A percentile compares a stretch with the other conserved stretches of the same genome.
These are phyloP conservation scores for Cryptomyrus ogoouensis DNA, from an alignment of 2,113 vertebrate species.

Conservation along the genomic window DNA sequence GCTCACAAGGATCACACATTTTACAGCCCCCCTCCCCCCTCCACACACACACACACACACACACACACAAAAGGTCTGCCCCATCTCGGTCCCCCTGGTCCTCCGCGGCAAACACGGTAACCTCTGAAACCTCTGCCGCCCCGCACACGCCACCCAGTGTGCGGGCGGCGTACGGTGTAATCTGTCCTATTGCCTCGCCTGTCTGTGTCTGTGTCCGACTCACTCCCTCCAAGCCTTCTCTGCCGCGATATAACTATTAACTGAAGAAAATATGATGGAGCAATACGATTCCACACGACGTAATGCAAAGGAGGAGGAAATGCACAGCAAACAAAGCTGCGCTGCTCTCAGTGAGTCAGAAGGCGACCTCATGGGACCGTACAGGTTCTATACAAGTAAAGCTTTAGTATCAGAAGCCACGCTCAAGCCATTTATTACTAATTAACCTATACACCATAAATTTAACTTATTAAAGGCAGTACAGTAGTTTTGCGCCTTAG, in stretches of 20 bases:
- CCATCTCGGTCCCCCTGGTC: neutral
- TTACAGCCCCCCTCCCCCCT: neutral
- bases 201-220: neutral
- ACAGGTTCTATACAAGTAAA: neutral
- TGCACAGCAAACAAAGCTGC: neutral
- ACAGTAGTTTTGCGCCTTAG: neutral
- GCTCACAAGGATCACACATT: conserved; percentile 36
- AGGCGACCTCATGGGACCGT: neutral
- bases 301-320: neutral
- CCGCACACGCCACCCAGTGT: neutral
- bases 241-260: neutral
- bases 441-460: neutral
- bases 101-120: neutral
- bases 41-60: too few relatives aligned
- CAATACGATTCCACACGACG: neutral
- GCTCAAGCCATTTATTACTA: neutral
- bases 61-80: neutral
- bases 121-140: neutral
- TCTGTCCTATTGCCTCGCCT: neutral
- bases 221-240: neutral
- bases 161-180: neutral
- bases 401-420: neutral
- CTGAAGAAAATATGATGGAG: neutral
- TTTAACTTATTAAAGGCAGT: neutral
- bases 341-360: neutral